Percentiles rank a stretch among this genome's conserved stretches.
Evolutionary conservation across 2,888 invertebrate genomes (phyloP).

Genomic region (Octodonta nipae): DNA sequence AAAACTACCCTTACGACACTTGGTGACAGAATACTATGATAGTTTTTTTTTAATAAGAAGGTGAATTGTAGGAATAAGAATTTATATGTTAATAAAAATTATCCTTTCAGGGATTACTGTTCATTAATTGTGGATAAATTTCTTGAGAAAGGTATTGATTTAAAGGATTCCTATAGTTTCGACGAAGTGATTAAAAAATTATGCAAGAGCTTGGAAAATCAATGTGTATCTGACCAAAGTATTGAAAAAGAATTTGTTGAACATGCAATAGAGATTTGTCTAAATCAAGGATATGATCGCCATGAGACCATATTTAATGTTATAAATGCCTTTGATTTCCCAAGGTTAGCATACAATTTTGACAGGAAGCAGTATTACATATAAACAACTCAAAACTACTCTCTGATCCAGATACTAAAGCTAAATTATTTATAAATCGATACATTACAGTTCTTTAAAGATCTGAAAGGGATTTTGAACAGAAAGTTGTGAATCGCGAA

Average conservation of each 20-base stretch:
- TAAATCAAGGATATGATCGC: conserved; percentile 47
- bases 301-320: conserved; percentile 63
- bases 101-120: conserved; percentile 51
- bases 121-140: conserved; percentile 60
- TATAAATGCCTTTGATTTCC: conserved; percentile 70
- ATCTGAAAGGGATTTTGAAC: conserved; percentile 39
- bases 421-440: conserved; percentile 51
- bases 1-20: too few relatives aligned
- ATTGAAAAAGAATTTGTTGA: conserved; percentile 62
- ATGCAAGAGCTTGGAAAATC: conserved; percentile 63
- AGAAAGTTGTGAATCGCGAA: conserved; percentile 23
- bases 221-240: conserved; percentile 57
- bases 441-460: conserved; percentile 59
- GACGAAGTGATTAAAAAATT: conserved; percentile 62
- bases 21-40: too few relatives aligned
- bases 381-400: conserved; percentile 37
- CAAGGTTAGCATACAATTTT: conserved; percentile 60
- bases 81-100: too few relatives aligned
- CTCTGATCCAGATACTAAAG: conserved; percentile 54
- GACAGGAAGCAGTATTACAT: conserved; percentile 66
- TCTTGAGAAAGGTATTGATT: conserved; percentile 28
- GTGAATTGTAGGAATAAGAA: too few relatives aligned
- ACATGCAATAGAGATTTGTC: conserved; percentile 55
- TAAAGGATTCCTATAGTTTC: conserved; percentile 45
- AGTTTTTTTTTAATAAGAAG: too few relatives aligned